Conservation (phyloP, 2,113 vertebrate species). For the Phodopus roborovskii region DNA sequence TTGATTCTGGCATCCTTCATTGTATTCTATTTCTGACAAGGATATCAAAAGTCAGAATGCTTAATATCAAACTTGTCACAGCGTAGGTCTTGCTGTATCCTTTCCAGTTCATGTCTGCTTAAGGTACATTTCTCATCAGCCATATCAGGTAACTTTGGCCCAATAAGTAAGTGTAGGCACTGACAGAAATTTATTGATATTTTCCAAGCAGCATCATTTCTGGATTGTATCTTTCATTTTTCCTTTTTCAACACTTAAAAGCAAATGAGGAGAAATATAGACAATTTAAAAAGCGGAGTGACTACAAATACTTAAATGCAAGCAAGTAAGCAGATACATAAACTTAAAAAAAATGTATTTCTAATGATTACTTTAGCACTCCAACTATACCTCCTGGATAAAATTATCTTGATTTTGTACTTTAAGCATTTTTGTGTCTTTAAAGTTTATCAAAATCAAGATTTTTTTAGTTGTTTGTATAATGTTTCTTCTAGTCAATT, state of each 20-base stretch:
- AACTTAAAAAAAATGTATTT: not conserved
- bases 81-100: not conserved
- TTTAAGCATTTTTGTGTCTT: not conserved
- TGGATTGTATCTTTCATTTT: not conserved
- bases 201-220: not conserved
- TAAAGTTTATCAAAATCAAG: not conserved
- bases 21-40: not conserved
- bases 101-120: not conserved
- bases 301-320: not conserved
- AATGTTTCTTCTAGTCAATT: not conserved
- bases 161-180: not conserved
- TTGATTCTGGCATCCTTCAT: not conserved
- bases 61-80: not conserved
- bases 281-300: not conserved
- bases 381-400: rapidly evolving
- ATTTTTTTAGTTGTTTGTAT: not conserved
- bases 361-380: not conserved
- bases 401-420: not conserved
- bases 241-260: not conserved
- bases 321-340: not conserved
- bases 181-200: not conserved
- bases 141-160: not conserved
- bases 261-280: not conserved
- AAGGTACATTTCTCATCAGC: not conserved
- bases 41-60: not conserved